These are phyloP conservation scores for Nomia melanderi DNA, from an alignment of 1,140 invertebrate genomes.

Conservation along the genomic window DNA sequence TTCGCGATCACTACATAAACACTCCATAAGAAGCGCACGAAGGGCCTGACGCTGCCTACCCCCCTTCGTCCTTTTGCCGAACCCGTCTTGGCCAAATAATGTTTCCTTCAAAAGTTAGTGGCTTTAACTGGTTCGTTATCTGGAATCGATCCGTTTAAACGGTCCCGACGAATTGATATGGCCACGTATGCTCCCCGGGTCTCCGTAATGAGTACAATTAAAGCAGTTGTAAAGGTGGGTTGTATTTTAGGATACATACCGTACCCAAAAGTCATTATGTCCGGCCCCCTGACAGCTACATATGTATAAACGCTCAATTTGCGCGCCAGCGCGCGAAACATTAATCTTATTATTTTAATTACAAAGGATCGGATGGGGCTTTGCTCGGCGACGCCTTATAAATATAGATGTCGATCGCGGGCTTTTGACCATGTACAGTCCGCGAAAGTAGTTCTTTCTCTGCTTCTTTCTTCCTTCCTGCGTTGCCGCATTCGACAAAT, in stretches of 20 bases:
- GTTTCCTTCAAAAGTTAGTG: not conserved
- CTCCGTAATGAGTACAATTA: constrained; percentile 43
- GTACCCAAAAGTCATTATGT: constrained; percentile 54
- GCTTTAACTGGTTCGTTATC: constrained; percentile 43
- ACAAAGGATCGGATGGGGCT: constrained; percentile 48
- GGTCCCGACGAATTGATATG: constrained; percentile 30
- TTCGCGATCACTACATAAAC: too few relatives aligned
- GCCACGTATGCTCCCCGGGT: not conserved
- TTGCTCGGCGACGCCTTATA: constrained; percentile 55
- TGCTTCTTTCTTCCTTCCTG: not conserved
- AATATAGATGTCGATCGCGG: constrained; percentile 56
- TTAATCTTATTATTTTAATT: constrained; percentile 67
- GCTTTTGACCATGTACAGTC: constrained; percentile 57
- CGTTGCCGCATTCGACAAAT: too few relatives aligned
- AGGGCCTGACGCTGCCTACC: too few relatives aligned
- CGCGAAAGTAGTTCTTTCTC: constrained; percentile 31
- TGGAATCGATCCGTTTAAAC: constrained; percentile 42
- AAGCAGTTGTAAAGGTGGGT: constrained; percentile 37
- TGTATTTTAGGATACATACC: constrained; percentile 42
- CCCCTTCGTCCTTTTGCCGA: not conserved
- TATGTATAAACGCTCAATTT: constrained; percentile 65
- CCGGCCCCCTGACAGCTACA: constrained; percentile 55
- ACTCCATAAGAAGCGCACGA: too few relatives aligned
- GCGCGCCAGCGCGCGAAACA: constrained; percentile 54
- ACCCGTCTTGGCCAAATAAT: not conserved